Percentiles rank a stretch among this genome's conserved stretches.
phyloP scores from a whole-genome alignment of 2,113 vertebrate species.

The Catharus fuscescens region DNA sequence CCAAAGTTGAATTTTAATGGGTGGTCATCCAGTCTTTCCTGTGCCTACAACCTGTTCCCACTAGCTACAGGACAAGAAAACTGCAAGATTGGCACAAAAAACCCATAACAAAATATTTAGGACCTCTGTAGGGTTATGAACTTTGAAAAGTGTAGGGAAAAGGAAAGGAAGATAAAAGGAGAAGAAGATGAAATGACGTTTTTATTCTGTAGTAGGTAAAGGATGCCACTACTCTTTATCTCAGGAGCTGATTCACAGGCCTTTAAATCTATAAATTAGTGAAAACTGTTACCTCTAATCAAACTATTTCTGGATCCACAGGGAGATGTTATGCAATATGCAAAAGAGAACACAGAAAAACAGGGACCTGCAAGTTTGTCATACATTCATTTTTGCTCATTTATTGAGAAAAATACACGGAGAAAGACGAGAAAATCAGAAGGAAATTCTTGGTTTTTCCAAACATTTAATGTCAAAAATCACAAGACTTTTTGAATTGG shows the following conservation, averaged over 20 bases:
- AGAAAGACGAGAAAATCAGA: neutral
- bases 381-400: neutral
- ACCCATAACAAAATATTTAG: neutral
- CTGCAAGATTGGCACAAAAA: neutral
- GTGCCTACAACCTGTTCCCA: neutral
- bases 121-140: neutral
- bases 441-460: neutral
- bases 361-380: neutral
- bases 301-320: neutral
- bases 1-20: neutral
- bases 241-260: neutral
- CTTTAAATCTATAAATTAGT: neutral
- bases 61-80: neutral
- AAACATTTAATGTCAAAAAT: neutral
- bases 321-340: neutral
- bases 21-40: neutral
- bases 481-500: neutral
- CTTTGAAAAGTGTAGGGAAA: neutral
- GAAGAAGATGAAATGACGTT: neutral
- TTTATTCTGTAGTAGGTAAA: neutral
- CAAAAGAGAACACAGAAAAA: neutral
- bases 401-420: neutral
- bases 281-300: neutral
- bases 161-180: neutral
- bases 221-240: neutral